Percentiles rank a stretch among this genome's conserved stretches.
phyloP scores from a whole-genome alignment of 2,113 vertebrate genomes.

The Percopsis transmontana region DNA sequence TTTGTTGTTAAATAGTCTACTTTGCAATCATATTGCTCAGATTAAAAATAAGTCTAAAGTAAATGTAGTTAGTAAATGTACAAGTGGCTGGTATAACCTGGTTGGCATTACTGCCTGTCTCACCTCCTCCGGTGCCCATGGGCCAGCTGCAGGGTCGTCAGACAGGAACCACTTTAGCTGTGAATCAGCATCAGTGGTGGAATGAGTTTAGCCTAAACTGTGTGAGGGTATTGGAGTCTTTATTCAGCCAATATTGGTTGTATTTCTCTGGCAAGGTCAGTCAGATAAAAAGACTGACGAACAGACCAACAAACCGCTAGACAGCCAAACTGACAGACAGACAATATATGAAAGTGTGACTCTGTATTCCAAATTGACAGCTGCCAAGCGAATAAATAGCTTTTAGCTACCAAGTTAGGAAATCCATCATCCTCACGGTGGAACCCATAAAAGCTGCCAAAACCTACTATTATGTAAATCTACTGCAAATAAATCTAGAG shows the following conservation, averaged over 20 bases:
- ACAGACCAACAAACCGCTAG: background rate
- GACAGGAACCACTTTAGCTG: no score
- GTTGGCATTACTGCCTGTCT: slow-evolving; percentile 2
- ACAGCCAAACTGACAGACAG: background rate
- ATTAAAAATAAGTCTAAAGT: no score
- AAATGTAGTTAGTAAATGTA: background rate
- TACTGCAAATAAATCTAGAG: slow-evolving; percentile 24
- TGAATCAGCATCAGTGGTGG: no score
- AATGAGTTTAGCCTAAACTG: background rate
- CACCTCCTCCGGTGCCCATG: slow-evolving; percentile 46
- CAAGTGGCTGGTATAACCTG: background rate
- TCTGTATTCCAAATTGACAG: slow-evolving; percentile 46
- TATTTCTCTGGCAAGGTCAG: slow-evolving; percentile 1
- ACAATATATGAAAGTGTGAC: background rate
- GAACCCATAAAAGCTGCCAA: slow-evolving; percentile 32
- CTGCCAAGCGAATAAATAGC: slow-evolving; percentile 48
- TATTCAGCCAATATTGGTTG: background rate
- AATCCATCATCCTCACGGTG: slow-evolving; percentile 49
- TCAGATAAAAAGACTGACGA: background rate
- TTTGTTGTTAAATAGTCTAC: no score
- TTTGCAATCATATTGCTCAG: no score
- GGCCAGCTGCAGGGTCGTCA: no score
- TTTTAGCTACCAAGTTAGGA: slow-evolving; percentile 25
- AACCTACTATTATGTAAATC: slow-evolving; percentile 47
- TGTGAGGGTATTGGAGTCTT: no score